Evolutionary conservation across 2,797 vertebrate species (phyloP).

Genomic region (Neostethus bicornis): DNA sequence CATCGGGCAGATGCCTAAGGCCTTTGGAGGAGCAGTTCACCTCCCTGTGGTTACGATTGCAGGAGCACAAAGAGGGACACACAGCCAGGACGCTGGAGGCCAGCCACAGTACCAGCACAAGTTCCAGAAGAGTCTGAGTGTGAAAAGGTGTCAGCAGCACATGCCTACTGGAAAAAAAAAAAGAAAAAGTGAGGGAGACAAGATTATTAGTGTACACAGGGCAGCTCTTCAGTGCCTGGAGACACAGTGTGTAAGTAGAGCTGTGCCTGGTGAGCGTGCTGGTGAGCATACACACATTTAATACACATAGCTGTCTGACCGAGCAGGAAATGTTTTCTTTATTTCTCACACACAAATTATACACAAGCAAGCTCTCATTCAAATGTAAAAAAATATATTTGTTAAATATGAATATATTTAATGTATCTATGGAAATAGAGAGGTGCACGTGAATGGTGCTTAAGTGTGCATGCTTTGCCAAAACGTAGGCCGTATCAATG

Average conservation of each 20-base stretch:
- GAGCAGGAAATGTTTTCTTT: too few relatives aligned
- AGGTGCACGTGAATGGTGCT: too few relatives aligned
- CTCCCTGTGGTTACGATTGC: constrained; percentile 87
- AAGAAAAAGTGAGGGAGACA: constrained; percentile 2
- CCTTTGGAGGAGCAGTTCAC: constrained; percentile 93
- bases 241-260: constrained; percentile 6
- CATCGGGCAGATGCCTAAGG: constrained; percentile 85
- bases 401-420: too few relatives aligned
- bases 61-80: constrained; percentile 89
- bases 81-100: constrained; percentile 73
- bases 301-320: constrained; percentile 17
- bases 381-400: too few relatives aligned
- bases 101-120: constrained; percentile 77
- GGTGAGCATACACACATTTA: constrained; percentile 21
- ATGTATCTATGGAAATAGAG: too few relatives aligned
- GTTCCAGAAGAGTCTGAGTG: constrained; percentile 59
- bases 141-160: constrained; percentile 50
- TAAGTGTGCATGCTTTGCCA: too few relatives aligned
- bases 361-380: too few relatives aligned
- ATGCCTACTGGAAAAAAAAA: constrained; percentile 59
- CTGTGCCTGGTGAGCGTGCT: constrained; percentile 12
- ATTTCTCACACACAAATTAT: neutral
- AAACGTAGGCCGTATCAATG: too few relatives aligned
- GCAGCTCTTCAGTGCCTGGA: constrained; percentile 6
- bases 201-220: constrained; percentile 38